Percentiles rank a stretch among this genome's conserved stretches.
These are phyloP conservation scores for Takifugu rubripes DNA, from an alignment of 2,797 vertebrate genomes.

Conservation along the genomic window DNA sequence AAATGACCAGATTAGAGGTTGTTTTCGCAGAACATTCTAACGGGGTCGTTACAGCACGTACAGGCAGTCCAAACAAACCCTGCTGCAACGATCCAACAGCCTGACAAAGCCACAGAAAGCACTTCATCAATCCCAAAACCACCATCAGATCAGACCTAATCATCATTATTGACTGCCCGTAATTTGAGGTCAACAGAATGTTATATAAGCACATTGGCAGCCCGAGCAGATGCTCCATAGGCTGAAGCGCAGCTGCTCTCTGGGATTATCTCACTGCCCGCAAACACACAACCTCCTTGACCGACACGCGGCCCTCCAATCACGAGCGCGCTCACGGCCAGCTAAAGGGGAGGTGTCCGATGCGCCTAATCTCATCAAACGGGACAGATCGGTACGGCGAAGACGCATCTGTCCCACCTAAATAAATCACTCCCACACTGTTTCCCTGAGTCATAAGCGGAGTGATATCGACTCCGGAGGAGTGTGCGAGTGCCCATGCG, in stretches of 20 bases:
- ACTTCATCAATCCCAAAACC: slow-evolving; percentile 22
- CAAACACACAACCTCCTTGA: slow-evolving; percentile 36
- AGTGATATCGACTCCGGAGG: slow-evolving; percentile 25
- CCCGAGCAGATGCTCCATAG: slow-evolving; percentile 64
- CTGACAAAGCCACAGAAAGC: slow-evolving; percentile 12
- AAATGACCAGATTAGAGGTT: not conserved
- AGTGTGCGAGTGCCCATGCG: slow-evolving; percentile 12
- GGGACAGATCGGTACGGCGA: slow-evolving; percentile 37
- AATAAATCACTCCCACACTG: slow-evolving; percentile 57
- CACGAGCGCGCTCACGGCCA: slow-evolving; percentile 41
- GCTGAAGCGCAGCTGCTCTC: slow-evolving; percentile 57
- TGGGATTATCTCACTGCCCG: slow-evolving; percentile 50
- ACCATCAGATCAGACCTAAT: slow-evolving; percentile 44
- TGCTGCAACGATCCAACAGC: slow-evolving; percentile 15
- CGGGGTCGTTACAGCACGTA: slow-evolving; percentile 9
- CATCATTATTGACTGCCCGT: slow-evolving; percentile 55
- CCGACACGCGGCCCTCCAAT: slow-evolving; percentile 34
- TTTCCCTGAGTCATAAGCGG: slow-evolving; percentile 63
- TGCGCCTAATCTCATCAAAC: slow-evolving; percentile 61
- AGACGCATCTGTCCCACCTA: slow-evolving; percentile 64
- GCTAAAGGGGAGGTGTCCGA: slow-evolving; percentile 51
- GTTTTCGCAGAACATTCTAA: slow-evolving; percentile 19
- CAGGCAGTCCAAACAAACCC: not conserved
- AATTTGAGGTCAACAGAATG: slow-evolving; percentile 53
- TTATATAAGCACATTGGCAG: slow-evolving; percentile 50